Percentiles rank a stretch among this genome's conserved stretches.
These are phyloP conservation scores for Chrysina gloriosa DNA, from an alignment of 2,888 invertebrate species.

Conservation along the genomic window DNA sequence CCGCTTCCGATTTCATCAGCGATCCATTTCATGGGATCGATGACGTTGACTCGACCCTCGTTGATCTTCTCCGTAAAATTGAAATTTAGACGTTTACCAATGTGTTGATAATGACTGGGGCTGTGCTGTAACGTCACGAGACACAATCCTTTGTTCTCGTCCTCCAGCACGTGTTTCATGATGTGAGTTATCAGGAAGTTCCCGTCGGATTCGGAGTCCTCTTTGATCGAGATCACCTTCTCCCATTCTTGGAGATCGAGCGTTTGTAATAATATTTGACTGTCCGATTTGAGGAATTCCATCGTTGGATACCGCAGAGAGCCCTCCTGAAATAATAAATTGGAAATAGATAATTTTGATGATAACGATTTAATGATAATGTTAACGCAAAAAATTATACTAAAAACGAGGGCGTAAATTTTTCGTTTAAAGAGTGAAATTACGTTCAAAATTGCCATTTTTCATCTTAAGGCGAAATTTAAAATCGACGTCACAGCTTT, in stretches of 20 bases:
- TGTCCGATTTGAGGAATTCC: constrained; percentile 15
- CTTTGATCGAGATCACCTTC: constrained; percentile 75
- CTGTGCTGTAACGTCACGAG: constrained; percentile 78
- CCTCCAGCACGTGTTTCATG: constrained; percentile 74
- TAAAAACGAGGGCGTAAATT: background rate
- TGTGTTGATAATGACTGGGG: constrained; percentile 78
- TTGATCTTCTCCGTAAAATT: constrained; percentile 70
- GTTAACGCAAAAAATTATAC: background rate
- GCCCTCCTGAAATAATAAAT: too few relatives aligned
- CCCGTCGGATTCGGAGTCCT: constrained; percentile 77
- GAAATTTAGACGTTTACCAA: constrained; percentile 80
- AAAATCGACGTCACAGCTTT: too few relatives aligned
- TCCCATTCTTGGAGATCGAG: constrained; percentile 74
- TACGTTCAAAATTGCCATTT: background rate
- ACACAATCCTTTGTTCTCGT: constrained; percentile 71
- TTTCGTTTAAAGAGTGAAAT: background rate
- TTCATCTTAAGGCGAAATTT: background rate
- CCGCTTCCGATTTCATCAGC: constrained; percentile 61
- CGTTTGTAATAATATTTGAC: constrained; percentile 67
- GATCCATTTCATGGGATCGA: constrained; percentile 69
- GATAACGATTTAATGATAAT: background rate
- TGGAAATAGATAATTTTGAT: background rate
- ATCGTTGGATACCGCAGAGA: background rate
- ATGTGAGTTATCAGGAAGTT: constrained; percentile 79
- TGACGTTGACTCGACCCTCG: constrained; percentile 65